phyloP scores from a whole-genome alignment of 1,140 invertebrate genomes.

The Brachionus koreanus region DNA sequence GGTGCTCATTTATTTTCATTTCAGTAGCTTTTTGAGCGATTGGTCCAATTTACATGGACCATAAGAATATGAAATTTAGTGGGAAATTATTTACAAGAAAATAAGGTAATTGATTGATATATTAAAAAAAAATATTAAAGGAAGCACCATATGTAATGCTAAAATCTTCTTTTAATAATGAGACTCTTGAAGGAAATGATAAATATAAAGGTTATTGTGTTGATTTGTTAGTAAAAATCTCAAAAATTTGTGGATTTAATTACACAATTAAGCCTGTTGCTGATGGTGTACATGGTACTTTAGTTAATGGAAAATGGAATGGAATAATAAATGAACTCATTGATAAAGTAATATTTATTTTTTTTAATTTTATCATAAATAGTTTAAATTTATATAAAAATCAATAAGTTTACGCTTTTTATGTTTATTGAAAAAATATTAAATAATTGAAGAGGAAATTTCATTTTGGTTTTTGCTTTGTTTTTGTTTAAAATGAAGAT shows the following conservation, averaged over 20 bases:
- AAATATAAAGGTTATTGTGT: conserved; percentile 78
- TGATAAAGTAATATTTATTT: conserved; percentile 56
- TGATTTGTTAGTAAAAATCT: conserved; percentile 79
- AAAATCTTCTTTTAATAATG: neutral
- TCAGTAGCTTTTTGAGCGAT: too few relatives aligned
- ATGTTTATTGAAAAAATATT: too few relatives aligned
- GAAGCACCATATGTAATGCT: conserved; percentile 38
- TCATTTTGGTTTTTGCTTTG: too few relatives aligned
- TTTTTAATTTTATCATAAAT: neutral
- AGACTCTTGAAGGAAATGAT: conserved; percentile 31
- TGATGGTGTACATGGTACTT: conserved; percentile 75
- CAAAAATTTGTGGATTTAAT: conserved; percentile 67
- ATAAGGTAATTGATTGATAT: too few relatives aligned
- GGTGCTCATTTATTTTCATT: too few relatives aligned
- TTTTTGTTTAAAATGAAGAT: too few relatives aligned
- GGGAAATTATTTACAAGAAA: too few relatives aligned
- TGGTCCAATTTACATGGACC: too few relatives aligned
- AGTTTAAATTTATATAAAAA: too few relatives aligned
- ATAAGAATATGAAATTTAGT: too few relatives aligned
- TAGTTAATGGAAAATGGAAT: conserved; percentile 78
- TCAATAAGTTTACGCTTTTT: too few relatives aligned
- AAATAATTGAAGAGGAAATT: too few relatives aligned
- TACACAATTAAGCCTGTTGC: conserved; percentile 75
- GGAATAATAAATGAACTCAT: conserved; percentile 85
- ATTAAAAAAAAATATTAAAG: neutral